Evolutionary conservation across 2,113 vertebrate species (phyloP).

Genomic region (Rafetus swinhoei): DNA sequence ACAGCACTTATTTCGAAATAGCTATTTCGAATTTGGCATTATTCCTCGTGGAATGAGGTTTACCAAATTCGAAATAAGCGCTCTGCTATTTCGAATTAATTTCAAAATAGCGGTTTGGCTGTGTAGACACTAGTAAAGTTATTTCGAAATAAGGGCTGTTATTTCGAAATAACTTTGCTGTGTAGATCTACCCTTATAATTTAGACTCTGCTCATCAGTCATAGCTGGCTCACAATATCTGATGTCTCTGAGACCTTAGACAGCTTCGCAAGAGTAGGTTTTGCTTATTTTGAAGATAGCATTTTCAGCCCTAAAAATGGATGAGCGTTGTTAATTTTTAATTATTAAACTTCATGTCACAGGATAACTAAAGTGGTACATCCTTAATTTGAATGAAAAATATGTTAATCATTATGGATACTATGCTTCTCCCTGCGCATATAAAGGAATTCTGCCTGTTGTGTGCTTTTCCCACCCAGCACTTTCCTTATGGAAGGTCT

Average conservation of each 20-base stretch:
- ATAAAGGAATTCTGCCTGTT: background rate
- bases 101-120: too few relatives aligned
- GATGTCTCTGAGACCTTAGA: background rate
- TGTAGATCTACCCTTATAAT: background rate
- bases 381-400: background rate
- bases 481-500: background rate
- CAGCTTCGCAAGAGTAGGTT: background rate
- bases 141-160: too few relatives aligned
- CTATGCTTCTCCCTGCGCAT: background rate
- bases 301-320: constrained; percentile 13
- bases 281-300: background rate
- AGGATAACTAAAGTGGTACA: background rate
- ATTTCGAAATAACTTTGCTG: too few relatives aligned
- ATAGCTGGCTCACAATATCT: background rate
- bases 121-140: too few relatives aligned
- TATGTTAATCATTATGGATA: background rate
- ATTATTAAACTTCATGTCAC: background rate
- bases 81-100: too few relatives aligned
- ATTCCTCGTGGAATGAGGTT: too few relatives aligned
- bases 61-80: too few relatives aligned
- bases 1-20: too few relatives aligned
- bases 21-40: too few relatives aligned
- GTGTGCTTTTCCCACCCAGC: background rate
- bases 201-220: background rate
- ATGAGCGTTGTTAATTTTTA: background rate